A percentile compares a stretch with the other conserved stretches of the same genome.
Evolutionary conservation across 2,797 vertebrate genomes (phyloP).

Genomic region (Myotis findleyi): DNA sequence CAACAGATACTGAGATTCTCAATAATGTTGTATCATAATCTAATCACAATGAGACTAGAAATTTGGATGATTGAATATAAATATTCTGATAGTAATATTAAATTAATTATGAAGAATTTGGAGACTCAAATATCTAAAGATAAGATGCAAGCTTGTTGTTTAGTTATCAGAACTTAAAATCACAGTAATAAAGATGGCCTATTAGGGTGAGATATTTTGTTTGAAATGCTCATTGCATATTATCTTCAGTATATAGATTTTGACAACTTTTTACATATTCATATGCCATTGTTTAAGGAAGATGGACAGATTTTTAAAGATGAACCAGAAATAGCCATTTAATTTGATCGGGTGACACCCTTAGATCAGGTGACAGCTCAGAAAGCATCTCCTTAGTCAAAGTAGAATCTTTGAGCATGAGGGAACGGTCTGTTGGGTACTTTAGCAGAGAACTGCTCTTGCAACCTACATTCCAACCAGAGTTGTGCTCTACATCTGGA

Average conservation of each 20-base stretch:
- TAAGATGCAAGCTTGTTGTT: not conserved
- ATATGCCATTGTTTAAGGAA: not conserved
- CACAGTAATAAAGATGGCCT: not conserved
- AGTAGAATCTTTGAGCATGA: conserved; percentile 48
- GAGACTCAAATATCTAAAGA: not conserved
- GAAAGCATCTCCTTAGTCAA: conserved; percentile 67
- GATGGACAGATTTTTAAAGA: not conserved
- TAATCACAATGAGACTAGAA: not conserved
- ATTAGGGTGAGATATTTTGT: not conserved
- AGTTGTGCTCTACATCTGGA: not conserved
- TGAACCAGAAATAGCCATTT: not conserved
- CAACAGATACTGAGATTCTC: not conserved
- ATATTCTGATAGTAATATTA: not conserved
- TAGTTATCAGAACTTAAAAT: not conserved
- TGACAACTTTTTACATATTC: not conserved
- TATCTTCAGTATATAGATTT: not conserved
- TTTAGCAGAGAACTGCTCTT: not conserved
- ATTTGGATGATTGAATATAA: not conserved
- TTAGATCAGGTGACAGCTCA: conserved; percentile 66
- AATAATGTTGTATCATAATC: not conserved
- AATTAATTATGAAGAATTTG: not conserved
- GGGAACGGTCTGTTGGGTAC: not conserved
- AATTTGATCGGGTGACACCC: conserved; percentile 63
- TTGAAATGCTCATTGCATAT: not conserved
- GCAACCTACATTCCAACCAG: not conserved